Evolutionary conservation across 2,113 vertebrate genomes (phyloP).

Genomic region (Danio rerio): GRCz12tu NC_133188.1:43145001-43145500

Average conservation of each 20-base stretch:
- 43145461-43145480: not conserved
- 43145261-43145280: conserved; percentile 9
- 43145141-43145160: not conserved
- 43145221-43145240: not conserved
- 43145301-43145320: conserved; percentile 10
- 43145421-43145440: conserved; percentile 6
- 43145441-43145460: conserved; percentile 28
- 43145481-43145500: not conserved
- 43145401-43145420: not conserved
- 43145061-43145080: conserved; percentile 9
- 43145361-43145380: not conserved
- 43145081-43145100: conserved; percentile 13
- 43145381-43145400: not conserved
- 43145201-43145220: not conserved
- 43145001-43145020: not conserved
- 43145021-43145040: not conserved
- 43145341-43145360: not conserved
- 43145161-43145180: not conserved
- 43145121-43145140: not conserved
- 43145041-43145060: not conserved
- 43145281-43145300: not conserved
- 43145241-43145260: not conserved
- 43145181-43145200: not conserved
- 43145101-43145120: not conserved
- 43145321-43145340: conserved; percentile 24